Percentiles rank a stretch among this genome's conserved stretches.
phyloP scores from a whole-genome alignment of 1,140 invertebrate genomes.

The Augochlora pura region DNA sequence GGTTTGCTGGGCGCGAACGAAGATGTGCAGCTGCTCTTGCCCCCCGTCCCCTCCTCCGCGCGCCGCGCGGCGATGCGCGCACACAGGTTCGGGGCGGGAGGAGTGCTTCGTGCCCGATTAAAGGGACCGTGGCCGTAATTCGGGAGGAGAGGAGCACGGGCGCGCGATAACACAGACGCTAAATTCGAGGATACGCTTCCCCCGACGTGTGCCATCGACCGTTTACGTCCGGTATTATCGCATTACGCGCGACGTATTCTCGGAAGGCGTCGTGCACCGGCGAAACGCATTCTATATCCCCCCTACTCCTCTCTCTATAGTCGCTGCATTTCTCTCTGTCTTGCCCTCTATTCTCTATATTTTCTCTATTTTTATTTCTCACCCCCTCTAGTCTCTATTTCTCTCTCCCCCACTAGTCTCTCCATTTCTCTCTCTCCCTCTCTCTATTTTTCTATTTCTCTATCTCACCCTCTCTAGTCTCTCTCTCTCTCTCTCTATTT shows the following conservation, averaged over 20 bases:
- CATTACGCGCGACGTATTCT: constrained; percentile 20
- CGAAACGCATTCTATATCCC: neutral
- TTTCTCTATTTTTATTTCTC: too few species aligned
- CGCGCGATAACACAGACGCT: constrained; percentile 41
- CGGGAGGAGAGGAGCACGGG: constrained; percentile 9
- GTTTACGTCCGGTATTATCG: constrained; percentile 33
- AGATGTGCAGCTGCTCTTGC: too few species aligned
- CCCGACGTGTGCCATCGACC: constrained; percentile 33
- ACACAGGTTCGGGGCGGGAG: too few species aligned
- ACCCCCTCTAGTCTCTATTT: too few species aligned
- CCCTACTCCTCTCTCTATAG: neutral
- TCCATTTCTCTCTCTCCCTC: too few species aligned
- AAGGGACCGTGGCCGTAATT: constrained; percentile 33
- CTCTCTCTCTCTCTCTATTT: too few species aligned
- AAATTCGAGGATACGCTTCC: constrained; percentile 29
- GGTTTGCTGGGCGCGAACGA: neutral
- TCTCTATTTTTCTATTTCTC: too few species aligned
- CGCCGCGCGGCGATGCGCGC: neutral
- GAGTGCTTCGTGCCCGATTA: constrained; percentile 33
- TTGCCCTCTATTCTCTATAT: neutral
- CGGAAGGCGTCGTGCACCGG: neutral
- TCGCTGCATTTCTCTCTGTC: neutral
- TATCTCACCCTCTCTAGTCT: too few species aligned
- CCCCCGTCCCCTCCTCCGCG: too few species aligned
- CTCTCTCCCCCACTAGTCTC: too few species aligned